phyloP scores from a whole-genome alignment of 2,113 vertebrate genomes.

The Pongo pygmaeus region DNA sequence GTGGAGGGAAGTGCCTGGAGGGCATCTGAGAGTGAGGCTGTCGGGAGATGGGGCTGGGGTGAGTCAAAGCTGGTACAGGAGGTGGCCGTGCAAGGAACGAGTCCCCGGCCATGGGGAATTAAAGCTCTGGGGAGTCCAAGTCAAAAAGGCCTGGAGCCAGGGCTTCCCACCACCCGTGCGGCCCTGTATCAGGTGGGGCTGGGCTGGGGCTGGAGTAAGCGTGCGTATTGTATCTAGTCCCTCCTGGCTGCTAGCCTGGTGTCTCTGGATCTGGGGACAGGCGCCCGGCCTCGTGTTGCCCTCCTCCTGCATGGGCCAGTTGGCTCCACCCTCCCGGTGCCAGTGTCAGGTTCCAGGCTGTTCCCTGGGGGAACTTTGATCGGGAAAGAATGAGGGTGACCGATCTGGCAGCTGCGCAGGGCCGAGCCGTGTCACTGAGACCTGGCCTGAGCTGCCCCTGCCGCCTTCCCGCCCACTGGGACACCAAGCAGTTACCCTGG shows the following conservation, averaged over 20 bases:
- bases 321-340: constrained; percentile 39
- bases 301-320: constrained; percentile 38
- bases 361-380: constrained; percentile 83
- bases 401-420: constrained; percentile 64
- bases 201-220: background rate
- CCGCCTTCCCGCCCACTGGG: background rate
- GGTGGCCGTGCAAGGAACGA: background rate
- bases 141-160: background rate
- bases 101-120: too few species aligned
- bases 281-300: constrained; percentile 47
- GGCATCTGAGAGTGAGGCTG: background rate
- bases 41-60: background rate
- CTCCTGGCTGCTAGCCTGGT: background rate
- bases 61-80: background rate
- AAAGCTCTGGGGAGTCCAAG: background rate
- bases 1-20: background rate
- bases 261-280: constrained; percentile 64
- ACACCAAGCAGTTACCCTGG: background rate
- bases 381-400: constrained; percentile 86
- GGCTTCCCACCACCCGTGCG: too few species aligned
- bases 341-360: constrained; percentile 73
- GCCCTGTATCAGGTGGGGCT: background rate
- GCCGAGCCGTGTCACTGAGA: background rate
- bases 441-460: constrained; percentile 65
- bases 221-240: background rate